Percentiles rank a stretch among this genome's conserved stretches.
Evolutionary conservation across 2,888 invertebrate genomes (phyloP).

Genomic region (Gastracanthus pulcherrimus): DNA sequence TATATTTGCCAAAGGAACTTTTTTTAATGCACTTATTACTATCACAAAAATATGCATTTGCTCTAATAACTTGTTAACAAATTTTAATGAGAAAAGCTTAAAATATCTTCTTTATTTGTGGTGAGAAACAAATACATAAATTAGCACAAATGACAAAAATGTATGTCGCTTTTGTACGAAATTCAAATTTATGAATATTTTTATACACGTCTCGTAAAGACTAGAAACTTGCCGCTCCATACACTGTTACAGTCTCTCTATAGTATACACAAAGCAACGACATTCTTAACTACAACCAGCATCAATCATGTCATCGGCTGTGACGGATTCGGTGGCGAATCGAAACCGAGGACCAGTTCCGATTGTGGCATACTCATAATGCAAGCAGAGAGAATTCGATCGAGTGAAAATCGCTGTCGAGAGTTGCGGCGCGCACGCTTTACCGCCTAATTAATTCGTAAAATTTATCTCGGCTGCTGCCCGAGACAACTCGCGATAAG

Average conservation of each 20-base stretch:
- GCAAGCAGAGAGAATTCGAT: neutral
- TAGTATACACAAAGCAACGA: neutral
- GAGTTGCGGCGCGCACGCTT: conserved; percentile 34
- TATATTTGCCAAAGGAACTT: no score
- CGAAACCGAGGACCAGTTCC: conserved; percentile 45
- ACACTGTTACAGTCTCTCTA: neutral
- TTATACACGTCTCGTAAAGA: neutral
- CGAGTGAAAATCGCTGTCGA: conserved; percentile 7
- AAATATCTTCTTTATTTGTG: no score
- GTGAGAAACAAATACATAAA: no score
- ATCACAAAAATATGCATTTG: no score
- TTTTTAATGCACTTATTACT: no score
- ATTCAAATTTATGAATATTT: neutral
- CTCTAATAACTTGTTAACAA: no score
- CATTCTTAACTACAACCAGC: conserved; percentile 30
- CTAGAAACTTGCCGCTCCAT: neutral
- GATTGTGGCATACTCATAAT: neutral
- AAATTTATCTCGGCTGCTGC: conserved; percentile 64
- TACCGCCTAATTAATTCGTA: conserved; percentile 71
- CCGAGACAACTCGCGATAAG: conserved; percentile 63
- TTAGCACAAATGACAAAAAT: no score
- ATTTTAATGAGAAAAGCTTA: no score
- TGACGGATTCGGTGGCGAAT: conserved; percentile 33
- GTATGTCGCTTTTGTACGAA: no score
- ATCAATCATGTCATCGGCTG: conserved; percentile 47